Base-by-base conservation (phyloP, 2,888 invertebrate species). In the Athalia cordata region DNA sequence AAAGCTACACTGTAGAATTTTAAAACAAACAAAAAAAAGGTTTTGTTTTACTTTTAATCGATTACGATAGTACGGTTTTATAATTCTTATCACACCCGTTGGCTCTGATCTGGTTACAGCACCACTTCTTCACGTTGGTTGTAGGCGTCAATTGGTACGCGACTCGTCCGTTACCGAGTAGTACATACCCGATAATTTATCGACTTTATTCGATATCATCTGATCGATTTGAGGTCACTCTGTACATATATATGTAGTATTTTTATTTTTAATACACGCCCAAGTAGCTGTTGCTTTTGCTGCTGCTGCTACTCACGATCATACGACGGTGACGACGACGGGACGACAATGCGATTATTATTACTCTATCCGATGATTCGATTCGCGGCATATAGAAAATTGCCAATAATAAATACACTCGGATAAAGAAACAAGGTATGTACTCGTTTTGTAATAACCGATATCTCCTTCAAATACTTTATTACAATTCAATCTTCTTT, bases 191-290 rank as follows among this genome's bases (percentile, higher is more conserved):
- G 66, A 66, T 47, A 72, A 13, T 59, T 72, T 72, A 59, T 59
- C 59, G 57, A 72, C 45, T 72, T 45, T 64, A n/a, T 55, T 75
- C 50, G 62, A 75, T 75, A 62, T 75, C 75, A 75, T 75, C 75
- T 75, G 75, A 62, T 75, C 49, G 75, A 62, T 75, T 75, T 50
- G 52, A 75, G 62, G 62, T 75, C 50, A 62, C 62, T 29, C 50
- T 29, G 29, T 29, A 29, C 29, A 29, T 29, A 29, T 29, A 29
- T 29, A 29, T 29, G 29, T 29, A 29, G n/a, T 29, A 29, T 29
- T 29, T 29, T 75, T 8, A 43, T 47, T 47, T 15, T 64, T 64
- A 75, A 29, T 52, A 50, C 43, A 62, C 49, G 7, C 47, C 11
- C 67, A 9, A 13, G n/a, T 65, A 7, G 13, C 45, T 65, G 7